A percentile compares a stretch with the other conserved stretches of the same genome.
Conservation (phyloP, 2,797 vertebrate species). For the Lagocephalus sceleratus region DNA sequence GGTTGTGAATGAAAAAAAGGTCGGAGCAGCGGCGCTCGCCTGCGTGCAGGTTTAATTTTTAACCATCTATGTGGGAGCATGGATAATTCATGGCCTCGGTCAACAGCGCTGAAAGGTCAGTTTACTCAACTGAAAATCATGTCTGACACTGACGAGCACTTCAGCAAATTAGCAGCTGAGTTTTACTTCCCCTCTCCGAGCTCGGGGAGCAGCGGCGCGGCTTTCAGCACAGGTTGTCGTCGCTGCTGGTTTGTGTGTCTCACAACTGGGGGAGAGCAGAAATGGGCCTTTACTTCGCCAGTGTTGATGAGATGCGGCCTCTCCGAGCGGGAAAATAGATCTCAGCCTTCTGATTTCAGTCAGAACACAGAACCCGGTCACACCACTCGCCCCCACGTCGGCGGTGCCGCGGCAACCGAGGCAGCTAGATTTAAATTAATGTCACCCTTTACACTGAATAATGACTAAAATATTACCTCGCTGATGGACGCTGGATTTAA, state of each 20-base stretch:
- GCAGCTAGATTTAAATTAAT: conserved; percentile 14
- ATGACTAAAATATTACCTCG: conserved; percentile 14
- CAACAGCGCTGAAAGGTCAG: conserved; percentile 23
- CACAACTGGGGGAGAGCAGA: too few species aligned
- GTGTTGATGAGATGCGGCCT: background rate
- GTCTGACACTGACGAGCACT: conserved; percentile 29
- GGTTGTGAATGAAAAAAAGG: conserved; percentile 9
- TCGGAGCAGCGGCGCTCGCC: conserved; percentile 17
- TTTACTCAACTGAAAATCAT: conserved; percentile 31
- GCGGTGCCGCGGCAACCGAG: conserved; percentile 21
- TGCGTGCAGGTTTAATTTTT: conserved; percentile 26
- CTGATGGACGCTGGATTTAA: conserved; percentile 9
- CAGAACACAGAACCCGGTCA: too few species aligned
- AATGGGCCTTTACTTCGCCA: background rate
- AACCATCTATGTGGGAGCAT: conserved; percentile 30
- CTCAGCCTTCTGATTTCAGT: too few species aligned
- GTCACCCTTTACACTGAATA: conserved; percentile 7
- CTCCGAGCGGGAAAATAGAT: too few species aligned
- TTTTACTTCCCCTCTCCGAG: conserved; percentile 12
- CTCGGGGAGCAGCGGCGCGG: background rate
- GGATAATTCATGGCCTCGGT: conserved; percentile 35
- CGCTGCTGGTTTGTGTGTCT: too few species aligned
- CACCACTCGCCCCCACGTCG: conserved; percentile 16
- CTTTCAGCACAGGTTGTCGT: background rate
- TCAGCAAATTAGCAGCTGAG: conserved; percentile 21